Conservation (phyloP, 2,888 invertebrate genomes). For the Abscondita cerata region DNA sequence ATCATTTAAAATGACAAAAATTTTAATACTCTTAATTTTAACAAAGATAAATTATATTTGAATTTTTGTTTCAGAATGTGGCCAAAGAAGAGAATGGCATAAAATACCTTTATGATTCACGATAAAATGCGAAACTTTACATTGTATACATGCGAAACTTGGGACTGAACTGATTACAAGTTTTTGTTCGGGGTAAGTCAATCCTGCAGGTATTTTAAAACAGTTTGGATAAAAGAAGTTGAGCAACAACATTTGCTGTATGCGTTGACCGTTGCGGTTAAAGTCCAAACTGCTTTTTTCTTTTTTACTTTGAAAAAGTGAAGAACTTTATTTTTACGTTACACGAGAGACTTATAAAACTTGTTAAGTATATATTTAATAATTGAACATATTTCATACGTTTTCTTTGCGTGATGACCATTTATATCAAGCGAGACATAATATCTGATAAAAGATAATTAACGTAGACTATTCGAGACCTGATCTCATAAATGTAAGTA, state of each 20-base stretch:
- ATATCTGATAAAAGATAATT: conserved; percentile 32
- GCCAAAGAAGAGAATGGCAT: background rate
- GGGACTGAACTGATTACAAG: conserved; percentile 40
- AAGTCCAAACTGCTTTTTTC: conserved; percentile 33
- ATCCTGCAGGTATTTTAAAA: conserved; percentile 32
- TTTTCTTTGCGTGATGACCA: too few species aligned
- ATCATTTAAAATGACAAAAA: too few species aligned
- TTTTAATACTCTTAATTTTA: too few species aligned
- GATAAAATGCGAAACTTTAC: conserved; percentile 14
- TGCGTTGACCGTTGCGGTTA: conserved; percentile 30
- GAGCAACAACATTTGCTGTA: conserved; percentile 42
- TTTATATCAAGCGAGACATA: background rate
- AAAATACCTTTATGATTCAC: conserved; percentile 3
- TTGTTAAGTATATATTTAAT: too few species aligned
- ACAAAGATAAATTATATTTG: too few species aligned
- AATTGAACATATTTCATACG: too few species aligned
- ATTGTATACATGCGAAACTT: conserved; percentile 34
- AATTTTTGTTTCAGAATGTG: too few species aligned
- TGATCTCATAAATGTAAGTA: conserved; percentile 21
- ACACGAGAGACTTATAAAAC: conserved; percentile 20
- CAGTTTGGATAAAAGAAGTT: conserved; percentile 38
- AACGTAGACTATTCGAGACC: conserved; percentile 22
- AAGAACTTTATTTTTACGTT: conserved; percentile 23
- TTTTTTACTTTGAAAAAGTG: conserved; percentile 23
- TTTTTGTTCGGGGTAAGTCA: conserved; percentile 37